Percentiles rank a stretch among this genome's conserved stretches.
phyloP scores from a whole-genome alignment of 2,888 invertebrate species.

The Hanleya hanleyi region DNA sequence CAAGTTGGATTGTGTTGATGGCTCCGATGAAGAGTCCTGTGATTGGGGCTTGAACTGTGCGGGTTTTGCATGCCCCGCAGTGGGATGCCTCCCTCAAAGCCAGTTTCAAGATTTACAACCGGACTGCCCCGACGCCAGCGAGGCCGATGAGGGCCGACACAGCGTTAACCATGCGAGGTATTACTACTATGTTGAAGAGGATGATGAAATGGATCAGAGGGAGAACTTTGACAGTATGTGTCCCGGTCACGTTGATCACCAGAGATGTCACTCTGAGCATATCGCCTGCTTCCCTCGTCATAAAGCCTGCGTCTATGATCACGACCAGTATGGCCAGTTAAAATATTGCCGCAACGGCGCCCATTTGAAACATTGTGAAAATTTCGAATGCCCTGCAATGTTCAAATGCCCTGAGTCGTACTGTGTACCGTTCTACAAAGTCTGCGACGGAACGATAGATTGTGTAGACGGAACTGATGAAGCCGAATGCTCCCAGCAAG shows the following conservation, averaged over 20 bases:
- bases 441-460: background rate
- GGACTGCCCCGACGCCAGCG: background rate
- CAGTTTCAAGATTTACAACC: background rate
- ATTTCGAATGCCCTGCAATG: background rate
- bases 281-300: background rate
- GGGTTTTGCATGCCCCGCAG: background rate
- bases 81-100: background rate
- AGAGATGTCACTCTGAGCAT: background rate
- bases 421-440: background rate
- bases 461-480: background rate
- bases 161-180: background rate
- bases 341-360: background rate
- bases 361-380: background rate
- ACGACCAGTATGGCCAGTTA: background rate
- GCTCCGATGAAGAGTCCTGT: background rate
- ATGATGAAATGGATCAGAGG: no score
- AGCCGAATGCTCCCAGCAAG: background rate
- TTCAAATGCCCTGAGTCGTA: background rate
- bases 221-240: no score
- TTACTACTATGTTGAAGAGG: no score
- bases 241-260: background rate
- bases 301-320: background rate
- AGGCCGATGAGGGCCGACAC: background rate
- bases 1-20: background rate
- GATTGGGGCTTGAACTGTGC: background rate